Conservation (phyloP, 2,888 invertebrate genomes). For the Seladonia tumulorum region DNA sequence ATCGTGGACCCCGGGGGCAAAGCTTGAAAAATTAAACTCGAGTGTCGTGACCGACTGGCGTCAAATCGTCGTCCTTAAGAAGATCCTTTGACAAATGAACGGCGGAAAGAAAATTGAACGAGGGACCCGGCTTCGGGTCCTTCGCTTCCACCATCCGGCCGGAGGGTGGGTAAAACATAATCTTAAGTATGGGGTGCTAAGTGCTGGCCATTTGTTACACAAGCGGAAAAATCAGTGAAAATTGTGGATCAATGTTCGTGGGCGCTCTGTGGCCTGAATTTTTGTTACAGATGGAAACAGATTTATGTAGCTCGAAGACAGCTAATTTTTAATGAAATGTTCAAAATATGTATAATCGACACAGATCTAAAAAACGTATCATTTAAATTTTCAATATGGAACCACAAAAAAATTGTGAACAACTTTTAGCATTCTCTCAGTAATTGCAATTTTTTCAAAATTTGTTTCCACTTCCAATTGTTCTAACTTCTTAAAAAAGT, state of each 20-base stretch:
- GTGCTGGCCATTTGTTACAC: not conserved
- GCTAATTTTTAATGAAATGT: too few relatives aligned
- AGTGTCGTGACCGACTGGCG: slow-evolving; percentile 68
- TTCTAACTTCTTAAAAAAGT: too few relatives aligned
- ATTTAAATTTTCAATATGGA: too few relatives aligned
- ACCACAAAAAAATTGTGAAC: too few relatives aligned
- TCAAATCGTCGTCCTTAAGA: slow-evolving; percentile 64
- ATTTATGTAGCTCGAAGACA: too few relatives aligned
- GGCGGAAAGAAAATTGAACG: slow-evolving; percentile 40
- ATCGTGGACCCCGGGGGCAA: slow-evolving; percentile 65
- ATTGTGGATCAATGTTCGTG: not conserved
- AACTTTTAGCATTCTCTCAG: too few relatives aligned
- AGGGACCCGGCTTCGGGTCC: slow-evolving; percentile 10
- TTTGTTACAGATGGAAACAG: not conserved
- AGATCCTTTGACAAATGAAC: slow-evolving; percentile 75
- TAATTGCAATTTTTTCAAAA: too few relatives aligned
- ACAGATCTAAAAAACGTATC: too few relatives aligned
- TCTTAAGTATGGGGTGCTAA: not conserved
- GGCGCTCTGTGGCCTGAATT: not conserved
- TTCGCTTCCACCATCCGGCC: slow-evolving; percentile 8
- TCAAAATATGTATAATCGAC: too few relatives aligned
- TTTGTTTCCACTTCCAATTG: too few relatives aligned
- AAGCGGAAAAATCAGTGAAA: not conserved
- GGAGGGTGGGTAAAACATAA: not conserved
- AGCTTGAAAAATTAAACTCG: slow-evolving; percentile 78